Percentiles rank a stretch among this genome's conserved stretches.
Conservation (phyloP, 2,888 invertebrate genomes). For the Andrena flavipes region DNA sequence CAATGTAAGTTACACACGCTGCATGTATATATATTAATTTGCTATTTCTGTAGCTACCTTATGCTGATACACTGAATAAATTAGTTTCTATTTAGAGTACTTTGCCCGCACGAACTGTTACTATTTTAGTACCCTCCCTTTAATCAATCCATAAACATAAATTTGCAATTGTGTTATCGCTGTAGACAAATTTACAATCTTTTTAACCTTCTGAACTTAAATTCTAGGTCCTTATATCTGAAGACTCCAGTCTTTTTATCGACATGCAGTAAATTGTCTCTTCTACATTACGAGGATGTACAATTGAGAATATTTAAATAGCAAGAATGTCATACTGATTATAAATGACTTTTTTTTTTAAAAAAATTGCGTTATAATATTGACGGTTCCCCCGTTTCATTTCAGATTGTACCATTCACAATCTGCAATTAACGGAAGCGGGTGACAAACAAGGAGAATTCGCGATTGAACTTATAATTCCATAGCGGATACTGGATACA, state of each 20-base stretch:
- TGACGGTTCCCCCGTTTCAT: background rate
- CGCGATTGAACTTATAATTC: no score
- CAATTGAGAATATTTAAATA: no score
- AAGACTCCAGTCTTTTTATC: background rate
- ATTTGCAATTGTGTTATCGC: no score
- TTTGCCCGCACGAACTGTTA: conserved; percentile 17
- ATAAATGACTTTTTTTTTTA: no score
- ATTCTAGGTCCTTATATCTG: background rate
- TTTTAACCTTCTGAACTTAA: no score
- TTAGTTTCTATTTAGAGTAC: conserved; percentile 35
- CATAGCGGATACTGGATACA: no score
- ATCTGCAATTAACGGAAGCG: background rate
- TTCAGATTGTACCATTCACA: background rate
- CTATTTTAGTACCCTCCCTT: background rate
- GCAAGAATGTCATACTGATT: no score
- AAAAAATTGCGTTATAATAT: no score
- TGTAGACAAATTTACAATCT: no score
- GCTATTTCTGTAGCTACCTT: conserved; percentile 33
- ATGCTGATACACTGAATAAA: conserved; percentile 51
- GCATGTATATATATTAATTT: conserved; percentile 27
- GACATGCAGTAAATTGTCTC: no score
- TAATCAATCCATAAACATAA: conserved; percentile 1
- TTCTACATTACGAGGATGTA: no score
- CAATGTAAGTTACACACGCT: background rate
- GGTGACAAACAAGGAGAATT: no score